Conservation (phyloP, 2,888 invertebrate species). For the Ernsta delagoae region DNA sequence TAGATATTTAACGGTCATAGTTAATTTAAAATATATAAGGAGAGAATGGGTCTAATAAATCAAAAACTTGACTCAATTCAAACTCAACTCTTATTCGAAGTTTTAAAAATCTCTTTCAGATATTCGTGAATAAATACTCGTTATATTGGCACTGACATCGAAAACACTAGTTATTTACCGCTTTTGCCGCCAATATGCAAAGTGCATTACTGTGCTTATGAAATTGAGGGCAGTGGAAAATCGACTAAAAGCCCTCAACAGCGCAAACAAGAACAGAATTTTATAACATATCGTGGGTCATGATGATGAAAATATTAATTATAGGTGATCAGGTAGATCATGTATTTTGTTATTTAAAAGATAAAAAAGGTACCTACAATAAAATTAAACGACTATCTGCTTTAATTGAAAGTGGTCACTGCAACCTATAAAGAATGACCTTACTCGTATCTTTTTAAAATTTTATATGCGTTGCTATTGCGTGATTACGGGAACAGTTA, state of each 20-base stretch:
- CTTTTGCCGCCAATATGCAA: conserved; percentile 31
- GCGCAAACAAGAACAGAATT: conserved; percentile 21
- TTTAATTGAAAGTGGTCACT: no score
- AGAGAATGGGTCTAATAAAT: no score
- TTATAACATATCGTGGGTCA: not conserved
- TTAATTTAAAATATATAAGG: no score
- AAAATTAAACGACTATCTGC: no score
- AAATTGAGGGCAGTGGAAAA: conserved; percentile 34
- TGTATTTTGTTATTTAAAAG: not conserved
- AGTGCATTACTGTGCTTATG: conserved; percentile 32
- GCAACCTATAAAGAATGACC: no score
- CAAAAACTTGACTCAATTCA: no score
- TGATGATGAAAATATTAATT: not conserved
- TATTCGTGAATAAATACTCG: conserved; percentile 17
- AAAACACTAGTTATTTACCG: conserved; percentile 30
- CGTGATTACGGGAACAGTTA: no score
- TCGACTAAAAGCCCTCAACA: conserved; percentile 26
- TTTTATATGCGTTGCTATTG: no score
- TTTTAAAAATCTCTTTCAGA: not conserved
- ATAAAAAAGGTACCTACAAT: no score
- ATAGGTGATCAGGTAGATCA: no score
- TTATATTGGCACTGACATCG: conserved; percentile 30
- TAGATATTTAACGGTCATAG: no score
- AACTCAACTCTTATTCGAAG: not conserved
- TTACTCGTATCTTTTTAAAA: no score